Conservation (phyloP, 2,113 vertebrate genomes). For the Eretmochelys imbricata region DNA sequence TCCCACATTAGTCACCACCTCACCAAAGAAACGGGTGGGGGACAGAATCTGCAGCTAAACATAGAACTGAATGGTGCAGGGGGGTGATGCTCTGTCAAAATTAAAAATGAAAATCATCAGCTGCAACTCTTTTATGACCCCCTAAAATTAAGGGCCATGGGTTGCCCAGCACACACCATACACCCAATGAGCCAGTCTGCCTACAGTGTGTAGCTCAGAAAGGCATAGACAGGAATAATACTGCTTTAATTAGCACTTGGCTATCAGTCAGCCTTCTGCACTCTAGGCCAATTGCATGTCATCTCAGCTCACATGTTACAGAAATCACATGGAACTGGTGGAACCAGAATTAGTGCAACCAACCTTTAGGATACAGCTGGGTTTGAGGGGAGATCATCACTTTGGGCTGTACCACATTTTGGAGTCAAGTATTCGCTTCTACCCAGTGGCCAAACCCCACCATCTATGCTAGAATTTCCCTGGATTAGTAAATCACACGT, state of each 20-base stretch:
- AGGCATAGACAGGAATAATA: background rate
- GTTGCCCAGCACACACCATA: fast-evolving
- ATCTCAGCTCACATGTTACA: slow-evolving; percentile 24
- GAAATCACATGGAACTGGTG: slow-evolving; percentile 55
- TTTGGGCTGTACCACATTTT: background rate
- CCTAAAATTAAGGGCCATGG: background rate
- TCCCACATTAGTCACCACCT: slow-evolving; percentile 25
- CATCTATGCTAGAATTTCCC: background rate
- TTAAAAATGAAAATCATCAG: slow-evolving; percentile 23
- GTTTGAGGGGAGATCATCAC: background rate
- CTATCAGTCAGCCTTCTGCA: background rate
- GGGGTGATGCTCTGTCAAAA: background rate
- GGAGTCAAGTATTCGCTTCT: slow-evolving; percentile 22
- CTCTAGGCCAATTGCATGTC: slow-evolving; percentile 9
- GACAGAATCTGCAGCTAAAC: slow-evolving; percentile 48
- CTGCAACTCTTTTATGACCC: background rate
- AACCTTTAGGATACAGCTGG: slow-evolving; percentile 2
- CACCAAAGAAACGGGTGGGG: background rate
- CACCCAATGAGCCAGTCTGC: background rate
- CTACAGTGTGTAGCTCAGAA: fast-evolving
- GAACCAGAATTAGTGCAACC: slow-evolving; percentile 41
- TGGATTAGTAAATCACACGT: background rate
- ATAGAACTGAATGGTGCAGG: background rate
- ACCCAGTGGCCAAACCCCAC: background rate
- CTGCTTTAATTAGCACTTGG: slow-evolving; percentile 38